These are phyloP conservation scores for Luperina testacea DNA, from an alignment of 2,888 invertebrate genomes.

Conservation along the genomic window DNA sequence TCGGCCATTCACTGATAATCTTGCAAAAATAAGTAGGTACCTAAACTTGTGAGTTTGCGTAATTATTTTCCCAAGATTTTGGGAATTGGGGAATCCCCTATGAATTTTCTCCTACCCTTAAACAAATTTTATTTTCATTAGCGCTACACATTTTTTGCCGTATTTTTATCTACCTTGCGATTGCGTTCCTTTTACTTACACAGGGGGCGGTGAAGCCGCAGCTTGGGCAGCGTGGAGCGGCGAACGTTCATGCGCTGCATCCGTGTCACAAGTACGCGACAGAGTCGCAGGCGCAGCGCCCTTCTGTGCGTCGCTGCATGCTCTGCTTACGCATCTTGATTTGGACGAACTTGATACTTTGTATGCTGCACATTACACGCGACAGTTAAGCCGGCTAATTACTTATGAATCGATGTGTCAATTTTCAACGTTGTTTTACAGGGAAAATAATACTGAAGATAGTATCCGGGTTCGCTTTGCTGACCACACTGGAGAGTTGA, in stretches of 20 bases:
- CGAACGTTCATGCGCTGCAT: constrained; percentile 77
- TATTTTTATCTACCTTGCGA: not conserved
- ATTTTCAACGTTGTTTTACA: constrained; percentile 47
- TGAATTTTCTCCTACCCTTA: not conserved
- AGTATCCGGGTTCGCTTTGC: constrained; percentile 90
- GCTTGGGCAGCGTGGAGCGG: constrained; percentile 87
- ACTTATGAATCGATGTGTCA: not conserved
- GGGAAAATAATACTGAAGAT: constrained; percentile 83
- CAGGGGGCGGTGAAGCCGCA: constrained; percentile 83
- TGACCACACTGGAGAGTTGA: constrained; percentile 93
- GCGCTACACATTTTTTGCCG: not conserved
- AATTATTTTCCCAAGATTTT: constrained; percentile 9
- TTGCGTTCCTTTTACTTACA: not conserved
- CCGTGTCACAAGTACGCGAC: constrained; percentile 77
- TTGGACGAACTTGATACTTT: constrained; percentile 89
- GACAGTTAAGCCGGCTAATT: not conserved
- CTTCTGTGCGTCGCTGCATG: constrained; percentile 93
- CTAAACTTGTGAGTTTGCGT: not conserved
- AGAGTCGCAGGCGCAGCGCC: constrained; percentile 84
- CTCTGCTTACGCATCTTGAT: constrained; percentile 92
- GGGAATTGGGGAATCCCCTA: not conserved
- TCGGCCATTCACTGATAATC: not conserved
- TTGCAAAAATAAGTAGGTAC: not conserved
- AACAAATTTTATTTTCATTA: not conserved
- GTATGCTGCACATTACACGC: constrained; percentile 61